These are phyloP conservation scores for Drosophila elegans DNA, from an alignment of 1,140 invertebrate species.

Conservation along the genomic window DNA sequence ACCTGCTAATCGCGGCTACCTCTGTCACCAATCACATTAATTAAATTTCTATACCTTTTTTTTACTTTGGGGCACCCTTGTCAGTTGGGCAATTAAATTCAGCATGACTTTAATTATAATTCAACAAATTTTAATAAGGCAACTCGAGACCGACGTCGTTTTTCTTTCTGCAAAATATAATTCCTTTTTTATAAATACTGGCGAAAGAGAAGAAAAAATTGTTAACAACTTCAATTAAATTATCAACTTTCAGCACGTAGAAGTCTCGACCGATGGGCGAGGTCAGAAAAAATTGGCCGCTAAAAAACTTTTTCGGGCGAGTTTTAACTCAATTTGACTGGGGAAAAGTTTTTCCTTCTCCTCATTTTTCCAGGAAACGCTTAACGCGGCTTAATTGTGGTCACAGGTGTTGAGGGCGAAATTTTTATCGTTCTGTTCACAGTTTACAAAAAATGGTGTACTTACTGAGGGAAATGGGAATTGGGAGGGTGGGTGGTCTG, in stretches of 20 bases:
- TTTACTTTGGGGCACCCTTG: conserved; percentile 42
- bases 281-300: conserved; percentile 46
- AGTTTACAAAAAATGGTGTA: conserved; percentile 59
- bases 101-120: conserved; percentile 74
- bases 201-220: conserved; percentile 52
- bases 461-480: neutral
- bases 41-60: conserved; percentile 25
- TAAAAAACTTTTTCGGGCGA: conserved; percentile 54
- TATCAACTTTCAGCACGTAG: conserved; percentile 72
- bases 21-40: conserved; percentile 18
- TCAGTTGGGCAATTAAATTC: conserved; percentile 71
- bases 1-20: conserved; percentile 35
- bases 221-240: conserved; percentile 82
- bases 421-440: conserved; percentile 84
- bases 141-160: conserved; percentile 19
- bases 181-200: conserved; percentile 37
- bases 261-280: conserved; percentile 41
- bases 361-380: conserved; percentile 50
- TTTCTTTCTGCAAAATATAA: conserved; percentile 15
- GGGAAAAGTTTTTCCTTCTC: conserved; percentile 60
- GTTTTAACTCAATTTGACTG: conserved; percentile 77
- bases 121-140: conserved; percentile 79
- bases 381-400: conserved; percentile 83
- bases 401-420: conserved; percentile 73
- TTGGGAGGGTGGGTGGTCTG: neutral